Base-by-base conservation (phyloP, 1,140 invertebrate genomes). In the Musca vetustissima region DNA sequence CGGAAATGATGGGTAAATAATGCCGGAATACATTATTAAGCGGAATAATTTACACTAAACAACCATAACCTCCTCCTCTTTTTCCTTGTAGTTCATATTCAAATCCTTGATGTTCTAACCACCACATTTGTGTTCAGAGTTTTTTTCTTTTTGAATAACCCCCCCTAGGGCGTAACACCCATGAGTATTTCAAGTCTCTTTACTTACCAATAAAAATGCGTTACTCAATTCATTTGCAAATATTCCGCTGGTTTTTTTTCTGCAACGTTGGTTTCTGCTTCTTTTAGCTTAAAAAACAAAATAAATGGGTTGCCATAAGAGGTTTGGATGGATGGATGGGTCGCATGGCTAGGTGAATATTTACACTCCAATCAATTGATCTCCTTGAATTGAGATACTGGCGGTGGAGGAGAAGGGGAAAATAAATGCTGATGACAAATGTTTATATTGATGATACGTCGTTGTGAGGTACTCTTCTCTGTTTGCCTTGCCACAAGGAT, bases 281-380 rank as follows among this genome's bases (percentile, higher is more conserved):
- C 24, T 22, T 53, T 53, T 8, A 52, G 19, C 19, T 52, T 52
- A 21, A 17, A 52, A 13, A n/a, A 55, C 14, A 14, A 32, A 49
- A n/a, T 59, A 59, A 59, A 59, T 59, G 55, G 55, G 55, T 59
- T 59, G 55, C 55, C 25, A 59, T 59, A 59, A 59, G 55, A 59
- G 55, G 55, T 32, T 59, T 53, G 4, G 28, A 3, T 28, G 28
- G 28, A 4, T 28, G 28, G 28, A 8, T 3, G 3, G 3, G 28
- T 4, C 3, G 28, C 3, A 28, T 28, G 8, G 28, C 28, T 28
- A 28, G 28, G 28, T 28, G 28, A 28, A 57, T 25, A 28, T n/a
- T 13, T 25, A 25, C 21, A 52, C 50, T 52, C 50, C n/a, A 52
- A 17, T 53, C 52, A 53, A 53, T 53, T 53, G 52, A 28, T 28